Conservation (phyloP, 2,797 vertebrate genomes). For the Lutjanus argentimaculatus region DNA sequence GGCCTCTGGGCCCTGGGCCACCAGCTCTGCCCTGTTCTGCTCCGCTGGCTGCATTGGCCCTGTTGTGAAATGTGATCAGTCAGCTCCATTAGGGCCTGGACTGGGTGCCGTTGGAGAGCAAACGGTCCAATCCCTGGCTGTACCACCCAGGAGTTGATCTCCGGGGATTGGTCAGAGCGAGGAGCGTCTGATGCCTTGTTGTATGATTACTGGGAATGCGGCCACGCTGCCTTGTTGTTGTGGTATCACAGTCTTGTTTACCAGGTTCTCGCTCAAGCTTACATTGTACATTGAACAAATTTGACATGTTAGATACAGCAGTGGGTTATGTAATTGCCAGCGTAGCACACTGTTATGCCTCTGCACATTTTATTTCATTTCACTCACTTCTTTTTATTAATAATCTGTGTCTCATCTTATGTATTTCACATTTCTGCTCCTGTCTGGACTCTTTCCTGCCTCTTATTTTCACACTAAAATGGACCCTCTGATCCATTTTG, state of each 20-base stretch:
- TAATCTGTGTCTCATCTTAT: neutral
- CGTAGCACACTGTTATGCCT: slow-evolving; percentile 7
- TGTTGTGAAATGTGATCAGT: slow-evolving; percentile 78
- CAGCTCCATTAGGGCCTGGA: slow-evolving; percentile 65
- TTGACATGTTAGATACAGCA: slow-evolving; percentile 27
- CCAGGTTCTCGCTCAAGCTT: slow-evolving; percentile 42
- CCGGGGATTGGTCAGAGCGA: slow-evolving; percentile 40
- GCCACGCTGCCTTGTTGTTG: slow-evolving; percentile 55
- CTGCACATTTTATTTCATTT: slow-evolving; percentile 18
- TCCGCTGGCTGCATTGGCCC: slow-evolving; percentile 54
- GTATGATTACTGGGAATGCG: slow-evolving; percentile 35
- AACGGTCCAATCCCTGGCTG: slow-evolving; percentile 33
- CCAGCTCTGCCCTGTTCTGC: slow-evolving; percentile 60
- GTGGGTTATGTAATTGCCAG: slow-evolving; percentile 19
- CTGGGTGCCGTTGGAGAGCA: slow-evolving; percentile 44
- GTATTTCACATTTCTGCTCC: neutral
- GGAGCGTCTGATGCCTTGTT: slow-evolving; percentile 41
- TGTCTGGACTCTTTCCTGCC: neutral
- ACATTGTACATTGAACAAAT: slow-evolving; percentile 35
- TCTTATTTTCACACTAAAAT: slow-evolving; percentile 2
- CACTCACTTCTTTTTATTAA: slow-evolving; percentile 9
- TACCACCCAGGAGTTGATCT: slow-evolving; percentile 54
- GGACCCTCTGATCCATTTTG: neutral
- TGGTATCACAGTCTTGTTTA: slow-evolving; percentile 54
- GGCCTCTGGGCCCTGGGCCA: slow-evolving; percentile 66